Percentiles rank a stretch among this genome's conserved stretches.
These are phyloP conservation scores for Hippocampus abdominalis DNA, from an alignment of 2,113 vertebrate species.

Conservation along the genomic window DNA sequence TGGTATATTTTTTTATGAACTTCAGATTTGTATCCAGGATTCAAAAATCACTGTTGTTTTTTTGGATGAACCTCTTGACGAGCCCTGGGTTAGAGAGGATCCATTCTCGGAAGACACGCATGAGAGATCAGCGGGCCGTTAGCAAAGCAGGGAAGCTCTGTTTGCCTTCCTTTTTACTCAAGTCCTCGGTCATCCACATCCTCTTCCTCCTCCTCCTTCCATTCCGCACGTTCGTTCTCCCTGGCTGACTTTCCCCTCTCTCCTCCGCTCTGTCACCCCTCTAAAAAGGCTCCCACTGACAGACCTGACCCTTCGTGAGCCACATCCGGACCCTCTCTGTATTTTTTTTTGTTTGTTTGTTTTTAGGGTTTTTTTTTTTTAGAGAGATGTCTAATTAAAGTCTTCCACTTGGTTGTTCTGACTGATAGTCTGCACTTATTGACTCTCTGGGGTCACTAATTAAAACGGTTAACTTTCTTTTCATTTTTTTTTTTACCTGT, in stretches of 20 bases:
- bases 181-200: conserved; percentile 11
- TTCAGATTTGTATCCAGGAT: too few species aligned
- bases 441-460: conserved; percentile 75
- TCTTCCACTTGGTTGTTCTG: conserved; percentile 61
- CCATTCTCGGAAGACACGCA: conserved; percentile 25
- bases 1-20: not conserved
- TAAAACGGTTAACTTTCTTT: conserved; percentile 66
- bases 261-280: conserved; percentile 68
- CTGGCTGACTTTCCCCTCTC: conserved; percentile 60
- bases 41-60: not conserved
- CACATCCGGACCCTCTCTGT: conserved; percentile 49
- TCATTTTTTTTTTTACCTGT: conserved; percentile 35
- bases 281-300: conserved; percentile 70
- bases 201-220: conserved; percentile 11
- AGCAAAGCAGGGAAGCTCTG: conserved; percentile 6
- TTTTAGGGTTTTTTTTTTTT: conserved; percentile 36
- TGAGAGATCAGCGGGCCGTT: conserved; percentile 29
- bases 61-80: not conserved
- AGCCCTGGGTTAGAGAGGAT: conserved; percentile 20
- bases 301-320: conserved; percentile 60
- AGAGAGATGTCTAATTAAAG: conserved; percentile 76
- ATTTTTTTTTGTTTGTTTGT: conserved; percentile 23
- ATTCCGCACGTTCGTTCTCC: conserved; percentile 45
- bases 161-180: conserved; percentile 27
- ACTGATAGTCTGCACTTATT: conserved; percentile 42